These are phyloP conservation scores for Helicoverpa assulta DNA, from an alignment of 2,888 invertebrate genomes.

Conservation along the genomic window DNA sequence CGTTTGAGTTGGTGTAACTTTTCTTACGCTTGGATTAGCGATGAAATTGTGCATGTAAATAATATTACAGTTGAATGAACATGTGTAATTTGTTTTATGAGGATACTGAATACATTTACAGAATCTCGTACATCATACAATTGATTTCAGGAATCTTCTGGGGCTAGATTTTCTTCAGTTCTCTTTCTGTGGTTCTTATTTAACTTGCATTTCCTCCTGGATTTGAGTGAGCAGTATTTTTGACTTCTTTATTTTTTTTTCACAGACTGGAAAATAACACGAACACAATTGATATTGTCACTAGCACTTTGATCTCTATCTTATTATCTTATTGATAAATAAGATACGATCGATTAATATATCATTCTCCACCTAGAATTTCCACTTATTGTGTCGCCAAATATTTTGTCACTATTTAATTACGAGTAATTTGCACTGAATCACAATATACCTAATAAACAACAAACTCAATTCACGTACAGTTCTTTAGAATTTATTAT, in stretches of 20 bases:
- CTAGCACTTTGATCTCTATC: background rate
- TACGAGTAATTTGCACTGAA: background rate
- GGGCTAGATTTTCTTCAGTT: no score
- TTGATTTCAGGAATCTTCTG: background rate
- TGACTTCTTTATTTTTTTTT: background rate
- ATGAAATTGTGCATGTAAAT: slow-evolving; percentile 6
- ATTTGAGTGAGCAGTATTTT: background rate
- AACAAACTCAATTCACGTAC: background rate
- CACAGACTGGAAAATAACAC: background rate
- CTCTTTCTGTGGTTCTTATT: no score
- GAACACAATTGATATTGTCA: background rate
- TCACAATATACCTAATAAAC: background rate
- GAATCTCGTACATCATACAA: background rate
- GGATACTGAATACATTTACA: background rate
- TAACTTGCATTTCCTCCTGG: no score
- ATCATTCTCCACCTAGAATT: background rate
- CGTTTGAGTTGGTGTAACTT: background rate
- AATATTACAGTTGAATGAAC: background rate
- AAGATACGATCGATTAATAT: background rate
- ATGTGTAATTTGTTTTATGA: background rate
- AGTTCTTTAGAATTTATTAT: background rate
- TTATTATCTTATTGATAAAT: background rate
- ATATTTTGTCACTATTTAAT: background rate
- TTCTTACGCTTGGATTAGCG: slow-evolving; percentile 13
- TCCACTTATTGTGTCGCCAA: background rate